Conservation (phyloP, 1,140 invertebrate genomes). For the Trachymyrmex septentrionalis region DNA sequence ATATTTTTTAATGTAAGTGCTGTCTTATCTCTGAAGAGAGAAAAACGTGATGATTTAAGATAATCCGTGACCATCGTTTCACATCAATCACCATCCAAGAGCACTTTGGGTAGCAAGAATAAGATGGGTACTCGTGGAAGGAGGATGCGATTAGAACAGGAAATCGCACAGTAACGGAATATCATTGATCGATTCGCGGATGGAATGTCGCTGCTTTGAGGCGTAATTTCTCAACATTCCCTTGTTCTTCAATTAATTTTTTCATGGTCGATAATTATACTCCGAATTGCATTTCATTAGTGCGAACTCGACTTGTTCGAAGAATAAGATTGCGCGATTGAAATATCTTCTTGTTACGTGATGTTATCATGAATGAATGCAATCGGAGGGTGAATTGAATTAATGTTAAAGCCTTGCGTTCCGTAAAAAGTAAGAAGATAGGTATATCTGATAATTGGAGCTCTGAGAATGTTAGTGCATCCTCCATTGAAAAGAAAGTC, state of each 20-base stretch:
- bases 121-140: constrained; percentile 26
- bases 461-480: constrained; percentile 5
- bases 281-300: constrained; percentile 10
- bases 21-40: constrained; percentile 6
- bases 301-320: background rate
- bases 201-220: background rate
- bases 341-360: background rate
- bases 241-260: constrained; percentile 5
- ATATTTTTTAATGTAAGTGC: background rate
- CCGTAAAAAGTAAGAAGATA: constrained; percentile 28
- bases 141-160: constrained; percentile 42
- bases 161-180: constrained; percentile 61
- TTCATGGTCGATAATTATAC: constrained; percentile 17
- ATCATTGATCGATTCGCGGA: constrained; percentile 42
- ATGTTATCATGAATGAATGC: constrained; percentile 1
- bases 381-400: constrained; percentile 34
- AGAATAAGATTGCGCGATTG: constrained; percentile 3
- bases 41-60: constrained; percentile 17
- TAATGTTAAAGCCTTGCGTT: constrained; percentile 20
- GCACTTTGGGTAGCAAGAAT: background rate
- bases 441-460: constrained; percentile 24
- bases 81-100: background rate
- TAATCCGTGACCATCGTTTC: constrained; percentile 1
- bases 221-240: constrained; percentile 12
- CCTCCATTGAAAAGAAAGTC: background rate